Percentiles rank a stretch among this genome's conserved stretches.
Evolutionary conservation across 2,888 invertebrate species (phyloP).

Genomic region (Monochamus alternatus): DNA sequence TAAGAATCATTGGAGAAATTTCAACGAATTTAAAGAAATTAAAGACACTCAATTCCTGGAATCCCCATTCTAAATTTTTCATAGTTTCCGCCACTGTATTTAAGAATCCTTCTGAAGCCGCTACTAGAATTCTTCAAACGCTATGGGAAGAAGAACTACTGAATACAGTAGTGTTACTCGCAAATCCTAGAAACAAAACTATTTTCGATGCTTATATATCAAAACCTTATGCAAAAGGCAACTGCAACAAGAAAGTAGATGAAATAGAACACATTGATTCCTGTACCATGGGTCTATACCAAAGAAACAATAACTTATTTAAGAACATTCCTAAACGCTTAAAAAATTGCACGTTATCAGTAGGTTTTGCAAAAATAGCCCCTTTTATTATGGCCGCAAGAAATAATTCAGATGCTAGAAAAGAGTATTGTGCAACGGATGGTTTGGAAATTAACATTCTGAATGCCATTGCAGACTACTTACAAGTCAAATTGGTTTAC

Average conservation of each 20-base stretch:
- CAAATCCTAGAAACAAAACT: not conserved
- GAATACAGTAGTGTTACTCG: not conserved
- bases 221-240: slow-evolving; percentile 3
- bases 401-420: slow-evolving; percentile 3
- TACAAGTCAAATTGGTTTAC: not conserved
- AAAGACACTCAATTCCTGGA: not conserved
- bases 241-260: not conserved
- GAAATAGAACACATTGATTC: not conserved
- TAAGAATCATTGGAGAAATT: slow-evolving; percentile 17
- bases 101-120: not conserved
- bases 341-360: slow-evolving; percentile 5
- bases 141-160: slow-evolving; percentile 12
- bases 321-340: slow-evolving; percentile 11
- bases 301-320: not conserved
- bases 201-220: not conserved
- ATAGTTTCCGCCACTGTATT: slow-evolving; percentile 3
- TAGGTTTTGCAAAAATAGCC: slow-evolving; percentile 2
- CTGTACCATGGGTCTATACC: slow-evolving; percentile 1
- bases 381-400: not conserved
- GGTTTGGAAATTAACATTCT: slow-evolving; percentile 25
- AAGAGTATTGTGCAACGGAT: slow-evolving; percentile 6
- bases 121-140: slow-evolving; percentile 1
- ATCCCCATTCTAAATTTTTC: slow-evolving; percentile 9
- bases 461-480: slow-evolving; percentile 17
- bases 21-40: not conserved